phyloP scores from a whole-genome alignment of 1,140 invertebrate species.

The Drosophila pandora region DNA sequence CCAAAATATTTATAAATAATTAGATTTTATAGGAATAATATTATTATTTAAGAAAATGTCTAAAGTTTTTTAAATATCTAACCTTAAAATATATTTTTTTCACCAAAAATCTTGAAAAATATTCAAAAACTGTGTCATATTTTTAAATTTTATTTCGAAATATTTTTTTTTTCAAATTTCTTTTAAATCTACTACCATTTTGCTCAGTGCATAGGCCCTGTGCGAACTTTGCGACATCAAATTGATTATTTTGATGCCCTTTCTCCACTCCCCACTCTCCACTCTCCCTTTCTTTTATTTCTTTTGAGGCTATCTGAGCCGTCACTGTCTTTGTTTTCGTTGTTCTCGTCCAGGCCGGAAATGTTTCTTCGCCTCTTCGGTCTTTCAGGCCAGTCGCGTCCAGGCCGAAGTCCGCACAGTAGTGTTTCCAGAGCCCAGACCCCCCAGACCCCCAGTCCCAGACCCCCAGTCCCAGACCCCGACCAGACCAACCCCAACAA shows the following conservation, averaged over 20 bases:
- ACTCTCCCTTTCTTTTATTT: slow-evolving; percentile 2
- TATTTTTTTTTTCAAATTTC: background rate
- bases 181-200: background rate
- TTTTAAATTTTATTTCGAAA: no score
- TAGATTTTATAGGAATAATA: no score
- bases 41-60: no score
- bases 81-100: background rate
- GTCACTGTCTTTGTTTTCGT: slow-evolving; percentile 35
- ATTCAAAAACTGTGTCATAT: no score
- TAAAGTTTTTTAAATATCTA: no score
- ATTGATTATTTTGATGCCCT: slow-evolving; percentile 59
- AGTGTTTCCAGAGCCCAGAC: background rate
- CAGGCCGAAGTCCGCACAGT: background rate
- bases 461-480: slow-evolving; percentile 5
- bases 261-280: background rate
- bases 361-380: slow-evolving; percentile 49
- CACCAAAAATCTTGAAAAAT: no score
- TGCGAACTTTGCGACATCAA: slow-evolving; percentile 54
- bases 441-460: slow-evolving; percentile 5
- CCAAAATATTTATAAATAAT: no score
- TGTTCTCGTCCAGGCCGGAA: slow-evolving; percentile 63
- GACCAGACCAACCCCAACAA: slow-evolving; percentile 41
- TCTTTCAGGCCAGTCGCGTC: slow-evolving; percentile 20
- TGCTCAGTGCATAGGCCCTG: slow-evolving; percentile 8
- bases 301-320: slow-evolving; percentile 18